These are phyloP conservation scores for Scolopax mira DNA, from an alignment of 2,113 vertebrate species.

Conservation along the genomic window DNA sequence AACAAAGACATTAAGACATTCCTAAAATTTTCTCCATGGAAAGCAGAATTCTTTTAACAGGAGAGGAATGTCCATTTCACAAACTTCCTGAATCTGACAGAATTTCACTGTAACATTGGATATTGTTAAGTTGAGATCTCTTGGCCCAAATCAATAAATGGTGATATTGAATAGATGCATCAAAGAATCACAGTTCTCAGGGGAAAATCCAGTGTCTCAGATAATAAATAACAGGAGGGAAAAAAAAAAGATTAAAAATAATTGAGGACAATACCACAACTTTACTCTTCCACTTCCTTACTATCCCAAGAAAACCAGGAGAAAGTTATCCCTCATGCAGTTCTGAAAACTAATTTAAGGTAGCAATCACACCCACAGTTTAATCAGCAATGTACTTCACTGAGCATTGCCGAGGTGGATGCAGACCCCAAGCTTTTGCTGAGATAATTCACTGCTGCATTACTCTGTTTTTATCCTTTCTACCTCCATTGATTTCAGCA, in stretches of 20 bases:
- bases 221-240: constrained; percentile 9
- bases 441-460: background rate
- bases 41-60: background rate
- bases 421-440: background rate
- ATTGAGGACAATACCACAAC: background rate
- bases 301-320: background rate
- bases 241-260: constrained; percentile 41
- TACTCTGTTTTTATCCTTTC: background rate
- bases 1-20: background rate
- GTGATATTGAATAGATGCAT: background rate
- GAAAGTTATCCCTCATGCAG: background rate
- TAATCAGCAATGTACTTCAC: background rate
- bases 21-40: background rate
- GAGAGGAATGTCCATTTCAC: constrained; percentile 8
- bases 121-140: background rate
- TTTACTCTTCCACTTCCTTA: constrained; percentile 4
- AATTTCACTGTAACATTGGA: background rate
- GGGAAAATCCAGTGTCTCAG: constrained; percentile 2
- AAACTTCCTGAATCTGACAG: constrained; percentile 2
- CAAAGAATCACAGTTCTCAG: background rate
- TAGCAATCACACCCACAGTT: background rate
- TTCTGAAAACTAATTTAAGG: background rate
- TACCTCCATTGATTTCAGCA: background rate
- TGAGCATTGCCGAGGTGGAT: background rate
- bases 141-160: constrained; percentile 15